Percentiles rank a stretch among this genome's conserved stretches.
Conservation (phyloP, 2,888 invertebrate genomes). For the Drosophila testacea region DNA sequence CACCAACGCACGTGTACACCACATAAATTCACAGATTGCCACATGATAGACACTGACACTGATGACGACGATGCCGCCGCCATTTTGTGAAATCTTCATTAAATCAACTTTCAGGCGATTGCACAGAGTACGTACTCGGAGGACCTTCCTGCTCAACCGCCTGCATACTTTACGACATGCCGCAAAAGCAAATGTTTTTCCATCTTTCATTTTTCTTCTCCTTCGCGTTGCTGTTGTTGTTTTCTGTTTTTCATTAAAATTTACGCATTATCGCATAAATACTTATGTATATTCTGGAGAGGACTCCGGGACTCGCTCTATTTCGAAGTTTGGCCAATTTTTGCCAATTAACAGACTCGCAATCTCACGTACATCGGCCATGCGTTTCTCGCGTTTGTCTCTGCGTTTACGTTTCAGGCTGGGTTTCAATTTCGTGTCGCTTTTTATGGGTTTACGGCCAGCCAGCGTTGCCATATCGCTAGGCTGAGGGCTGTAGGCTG, state of each 20-base stretch:
- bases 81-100: conserved; percentile 78
- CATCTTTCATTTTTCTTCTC: conserved; percentile 12
- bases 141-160: conserved; percentile 3
- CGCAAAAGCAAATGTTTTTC: conserved; percentile 57
- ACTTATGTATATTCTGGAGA: conserved; percentile 59
- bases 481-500: neutral
- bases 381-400: conserved; percentile 66
- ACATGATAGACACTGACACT: conserved; percentile 58
- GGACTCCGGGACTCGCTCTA: conserved; percentile 1
- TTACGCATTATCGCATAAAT: conserved; percentile 79
- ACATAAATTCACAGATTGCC: conserved; percentile 59
- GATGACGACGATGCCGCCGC: conserved; percentile 28
- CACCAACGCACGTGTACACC: conserved; percentile 45
- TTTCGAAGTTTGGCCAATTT: conserved; percentile 66
- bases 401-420: conserved; percentile 21
- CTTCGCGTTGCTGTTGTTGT: conserved; percentile 4
- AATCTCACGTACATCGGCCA: conserved; percentile 81
- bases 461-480: conserved; percentile 56
- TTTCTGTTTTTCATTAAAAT: conserved; percentile 72
- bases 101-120: conserved; percentile 79
- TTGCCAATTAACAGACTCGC: conserved; percentile 75
- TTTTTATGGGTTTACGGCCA: conserved; percentile 67
- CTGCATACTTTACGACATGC: conserved; percentile 63
- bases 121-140: conserved; percentile 53
- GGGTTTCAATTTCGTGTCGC: conserved; percentile 69